phyloP scores from a whole-genome alignment of 2,888 invertebrate genomes.

The Yponomeuta plumbellus region DNA sequence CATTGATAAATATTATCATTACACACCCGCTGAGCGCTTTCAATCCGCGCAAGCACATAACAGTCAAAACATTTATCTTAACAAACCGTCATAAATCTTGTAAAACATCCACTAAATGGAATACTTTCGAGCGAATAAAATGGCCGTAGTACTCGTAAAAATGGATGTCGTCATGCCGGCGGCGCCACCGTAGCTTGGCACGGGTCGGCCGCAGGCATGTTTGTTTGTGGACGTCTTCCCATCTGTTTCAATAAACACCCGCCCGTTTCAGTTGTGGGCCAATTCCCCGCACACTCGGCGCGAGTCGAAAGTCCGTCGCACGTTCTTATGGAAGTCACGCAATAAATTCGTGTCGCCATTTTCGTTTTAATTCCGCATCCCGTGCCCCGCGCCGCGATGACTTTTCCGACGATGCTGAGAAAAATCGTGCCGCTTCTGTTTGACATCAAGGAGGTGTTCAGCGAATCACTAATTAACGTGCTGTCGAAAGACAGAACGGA shows the following conservation, averaged over 20 bases:
- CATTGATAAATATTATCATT: constrained; percentile 13
- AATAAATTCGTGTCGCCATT: constrained; percentile 39
- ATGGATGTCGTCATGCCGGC: constrained; percentile 15
- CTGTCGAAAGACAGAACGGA: constrained; percentile 60
- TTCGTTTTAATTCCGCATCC: constrained; percentile 28
- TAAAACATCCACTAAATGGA: constrained; percentile 9
- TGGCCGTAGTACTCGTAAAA: constrained; percentile 13
- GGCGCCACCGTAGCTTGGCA: constrained; percentile 47
- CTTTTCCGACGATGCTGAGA: constrained; percentile 50
- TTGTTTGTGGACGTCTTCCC: constrained; percentile 69
- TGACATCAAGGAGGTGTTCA: constrained; percentile 69
- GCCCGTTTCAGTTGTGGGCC: constrained; percentile 62
- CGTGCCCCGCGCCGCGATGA: constrained; percentile 37
- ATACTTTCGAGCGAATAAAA: constrained; percentile 1
- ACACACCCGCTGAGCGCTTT: not conserved
- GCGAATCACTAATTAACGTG: constrained; percentile 69
- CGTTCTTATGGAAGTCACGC: constrained; percentile 26
- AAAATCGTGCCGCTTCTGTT: constrained; percentile 63
- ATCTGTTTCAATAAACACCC: constrained; percentile 70
- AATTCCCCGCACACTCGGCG: constrained; percentile 60
- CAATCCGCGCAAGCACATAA: not conserved
- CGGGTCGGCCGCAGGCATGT: constrained; percentile 46
- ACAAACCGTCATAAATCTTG: constrained; percentile 10
- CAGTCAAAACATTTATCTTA: constrained; percentile 9
- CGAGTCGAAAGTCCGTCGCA: constrained; percentile 45